Evolutionary conservation across 2,888 invertebrate species (phyloP).

Genomic region (Lampropteryx suffumata): DNA sequence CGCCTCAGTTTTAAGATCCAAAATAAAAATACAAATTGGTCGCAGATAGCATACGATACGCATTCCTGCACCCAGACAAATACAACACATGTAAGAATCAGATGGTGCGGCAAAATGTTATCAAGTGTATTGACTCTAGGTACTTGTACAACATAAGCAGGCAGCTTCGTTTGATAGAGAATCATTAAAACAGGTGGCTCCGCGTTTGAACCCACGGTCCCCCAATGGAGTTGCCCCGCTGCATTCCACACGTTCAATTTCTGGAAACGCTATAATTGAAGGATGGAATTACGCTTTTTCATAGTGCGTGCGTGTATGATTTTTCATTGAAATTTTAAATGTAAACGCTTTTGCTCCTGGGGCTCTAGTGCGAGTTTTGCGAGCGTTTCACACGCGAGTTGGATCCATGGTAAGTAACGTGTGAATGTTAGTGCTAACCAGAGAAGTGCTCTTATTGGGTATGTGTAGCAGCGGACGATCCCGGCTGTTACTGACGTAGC

Average conservation of each 20-base stretch:
- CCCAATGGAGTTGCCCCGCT: conserved; percentile 61
- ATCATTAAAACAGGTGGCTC: conserved; percentile 13
- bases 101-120: too few relatives aligned
- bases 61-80: conserved; percentile 29
- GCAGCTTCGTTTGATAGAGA: conserved; percentile 7
- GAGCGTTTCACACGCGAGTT: too few relatives aligned
- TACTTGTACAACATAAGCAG: too few relatives aligned
- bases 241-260: conserved; percentile 70
- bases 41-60: conserved; percentile 29
- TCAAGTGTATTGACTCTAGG: too few relatives aligned
- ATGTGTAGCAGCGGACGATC: too few relatives aligned
- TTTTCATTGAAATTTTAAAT: conserved; percentile 77
- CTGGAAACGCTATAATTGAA: conserved; percentile 71
- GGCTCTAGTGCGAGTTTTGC: too few relatives aligned
- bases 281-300: conserved; percentile 69
- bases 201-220: conserved; percentile 40
- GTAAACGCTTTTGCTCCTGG: conserved; percentile 43
- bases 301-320: conserved; percentile 62
- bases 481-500: too few relatives aligned
- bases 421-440: too few relatives aligned
- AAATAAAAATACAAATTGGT: conserved; percentile 46
- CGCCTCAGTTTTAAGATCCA: too few relatives aligned
- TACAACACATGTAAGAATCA: conserved; percentile 19
- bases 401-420: too few relatives aligned
- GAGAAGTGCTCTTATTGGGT: too few relatives aligned